phyloP scores from a whole-genome alignment of 2,888 invertebrate species.

The Torymus texanus region DNA sequence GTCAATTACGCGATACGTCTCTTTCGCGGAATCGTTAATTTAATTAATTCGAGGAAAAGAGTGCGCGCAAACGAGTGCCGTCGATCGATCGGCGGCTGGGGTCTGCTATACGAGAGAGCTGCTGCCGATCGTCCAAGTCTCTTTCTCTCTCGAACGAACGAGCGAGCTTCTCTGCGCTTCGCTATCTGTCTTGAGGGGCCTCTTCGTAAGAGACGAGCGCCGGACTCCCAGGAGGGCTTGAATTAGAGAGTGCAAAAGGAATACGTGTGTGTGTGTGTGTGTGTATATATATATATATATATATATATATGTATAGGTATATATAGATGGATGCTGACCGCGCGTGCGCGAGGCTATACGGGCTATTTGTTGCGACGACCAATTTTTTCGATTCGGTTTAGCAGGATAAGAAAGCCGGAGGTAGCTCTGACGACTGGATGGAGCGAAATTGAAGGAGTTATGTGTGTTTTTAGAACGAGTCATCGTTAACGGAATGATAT shows the following conservation, averaged over 20 bases:
- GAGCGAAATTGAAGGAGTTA: no score
- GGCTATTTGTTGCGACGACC: no score
- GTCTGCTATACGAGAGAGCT: neutral
- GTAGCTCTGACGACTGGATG: no score
- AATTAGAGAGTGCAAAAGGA: constrained; percentile 35
- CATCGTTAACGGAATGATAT: neutral
- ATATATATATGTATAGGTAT: neutral
- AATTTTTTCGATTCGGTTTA: no score
- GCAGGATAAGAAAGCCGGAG: no score
- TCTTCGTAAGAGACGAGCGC: neutral
- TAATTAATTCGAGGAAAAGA: constrained; percentile 53
- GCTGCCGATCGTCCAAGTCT: neutral
- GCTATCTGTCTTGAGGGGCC: constrained; percentile 25
- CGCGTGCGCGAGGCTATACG: no score
- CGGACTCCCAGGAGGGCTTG: constrained; percentile 41
- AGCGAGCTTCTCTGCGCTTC: neutral
- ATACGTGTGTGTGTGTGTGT: no score
- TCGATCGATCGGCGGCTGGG: constrained; percentile 35
- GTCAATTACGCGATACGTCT: constrained; percentile 52
- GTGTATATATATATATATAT: no score
- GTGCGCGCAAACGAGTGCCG: constrained; percentile 7
- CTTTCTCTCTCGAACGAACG: constrained; percentile 1
- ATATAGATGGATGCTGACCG: no score
- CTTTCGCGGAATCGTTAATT: constrained; percentile 56
- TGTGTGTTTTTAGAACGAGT: no score